phyloP scores from a whole-genome alignment of 2,888 invertebrate genomes.

The Camponotus fellah region DNA sequence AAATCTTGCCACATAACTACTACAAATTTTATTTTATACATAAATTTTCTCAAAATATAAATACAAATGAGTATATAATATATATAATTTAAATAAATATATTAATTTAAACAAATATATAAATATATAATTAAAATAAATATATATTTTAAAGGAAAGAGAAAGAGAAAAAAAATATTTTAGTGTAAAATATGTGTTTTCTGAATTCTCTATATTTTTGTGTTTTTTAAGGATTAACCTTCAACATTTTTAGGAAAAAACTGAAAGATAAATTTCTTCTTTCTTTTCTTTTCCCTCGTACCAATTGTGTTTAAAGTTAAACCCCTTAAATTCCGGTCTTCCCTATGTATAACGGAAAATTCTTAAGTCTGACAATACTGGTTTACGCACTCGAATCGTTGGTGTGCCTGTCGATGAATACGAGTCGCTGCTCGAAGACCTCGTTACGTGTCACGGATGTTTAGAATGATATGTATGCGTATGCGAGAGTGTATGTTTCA shows the following conservation, averaged over 20 bases:
- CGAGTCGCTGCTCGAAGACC: slow-evolving; percentile 71
- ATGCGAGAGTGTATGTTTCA: slow-evolving; percentile 64
- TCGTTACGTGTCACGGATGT: slow-evolving; percentile 79
- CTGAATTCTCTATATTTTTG: background rate
- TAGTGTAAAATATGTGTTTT: background rate
- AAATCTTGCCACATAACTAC: background rate
- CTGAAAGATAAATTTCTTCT: background rate
- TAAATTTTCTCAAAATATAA: no score
- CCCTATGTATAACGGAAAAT: background rate
- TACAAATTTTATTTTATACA: background rate
- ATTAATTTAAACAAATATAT: background rate
- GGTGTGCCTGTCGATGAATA: slow-evolving; percentile 67
- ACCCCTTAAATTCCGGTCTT: background rate
- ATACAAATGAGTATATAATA: background rate
- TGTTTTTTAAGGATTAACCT: background rate
- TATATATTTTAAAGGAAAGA: background rate
- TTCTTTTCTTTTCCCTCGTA: no score
- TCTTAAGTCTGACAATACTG: slow-evolving; percentile 24
- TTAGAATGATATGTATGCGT: slow-evolving; percentile 73
- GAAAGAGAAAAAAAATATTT: background rate
- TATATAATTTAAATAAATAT: background rate
- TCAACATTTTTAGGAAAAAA: background rate
- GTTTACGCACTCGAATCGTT: slow-evolving; percentile 51
- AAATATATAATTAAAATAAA: background rate
- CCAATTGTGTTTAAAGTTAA: background rate